These are phyloP conservation scores for Asobara japonica DNA, from an alignment of 1,140 invertebrate species.

Conservation along the genomic window DNA sequence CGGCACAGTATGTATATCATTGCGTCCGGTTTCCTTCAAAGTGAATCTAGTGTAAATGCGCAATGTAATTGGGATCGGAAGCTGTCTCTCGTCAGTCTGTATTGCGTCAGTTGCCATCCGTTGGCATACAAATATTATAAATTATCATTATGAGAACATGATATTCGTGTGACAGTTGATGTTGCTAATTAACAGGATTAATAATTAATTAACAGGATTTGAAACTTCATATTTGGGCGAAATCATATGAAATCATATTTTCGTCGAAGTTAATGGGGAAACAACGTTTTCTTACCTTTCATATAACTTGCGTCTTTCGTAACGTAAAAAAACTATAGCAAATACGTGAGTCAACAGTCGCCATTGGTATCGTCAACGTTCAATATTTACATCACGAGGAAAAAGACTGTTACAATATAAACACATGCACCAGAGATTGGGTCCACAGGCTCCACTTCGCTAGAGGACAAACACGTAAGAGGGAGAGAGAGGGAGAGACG, in stretches of 20 bases:
- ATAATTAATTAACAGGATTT: no score
- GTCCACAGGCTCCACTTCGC: neutral
- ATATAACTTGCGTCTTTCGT: no score
- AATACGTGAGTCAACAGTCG: no score
- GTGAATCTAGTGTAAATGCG: neutral
- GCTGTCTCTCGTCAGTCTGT: neutral
- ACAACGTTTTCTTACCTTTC: no score
- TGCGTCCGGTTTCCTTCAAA: neutral
- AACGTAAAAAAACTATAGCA: no score
- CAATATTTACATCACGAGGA: no score
- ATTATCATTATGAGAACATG: neutral
- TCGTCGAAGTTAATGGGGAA: no score
- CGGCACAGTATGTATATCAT: neutral
- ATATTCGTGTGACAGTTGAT: no score
- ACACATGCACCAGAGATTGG: neutral
- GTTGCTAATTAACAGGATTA: no score
- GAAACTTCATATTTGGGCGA: no score
- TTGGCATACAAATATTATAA: neutral
- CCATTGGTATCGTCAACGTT: no score
- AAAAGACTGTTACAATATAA: neutral
- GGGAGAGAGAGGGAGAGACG: neutral
- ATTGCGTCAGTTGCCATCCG: neutral
- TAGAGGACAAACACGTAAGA: neutral
- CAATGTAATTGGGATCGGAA: neutral
- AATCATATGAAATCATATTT: no score